Base-by-base conservation (phyloP, 1,140 invertebrate species). In the Drosophila kepulauana region DNA sequence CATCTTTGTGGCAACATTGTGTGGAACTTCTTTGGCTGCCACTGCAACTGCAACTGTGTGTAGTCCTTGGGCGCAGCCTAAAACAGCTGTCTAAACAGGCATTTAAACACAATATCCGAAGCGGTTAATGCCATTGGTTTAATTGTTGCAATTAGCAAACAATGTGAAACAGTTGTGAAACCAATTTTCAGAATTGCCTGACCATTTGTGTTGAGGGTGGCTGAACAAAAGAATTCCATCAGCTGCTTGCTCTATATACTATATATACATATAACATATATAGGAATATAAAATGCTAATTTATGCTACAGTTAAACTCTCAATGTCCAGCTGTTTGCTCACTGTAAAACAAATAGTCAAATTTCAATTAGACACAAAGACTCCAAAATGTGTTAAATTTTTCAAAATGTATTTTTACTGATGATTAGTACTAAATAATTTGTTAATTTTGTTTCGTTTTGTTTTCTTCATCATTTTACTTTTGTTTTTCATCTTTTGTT, bases 341-440 rank as follows among this genome's bases (percentile, higher is more conserved):
- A 10, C 54, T 57, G 54, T 16, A 41, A 38, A 25, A 20, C 46
- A 48, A 25, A 48, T 16, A 7, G 20, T n/a, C 33, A 41, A 57
- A 11, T 20, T 57, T 5, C 54, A 57, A 16, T 62, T 49, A 43
- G 13, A 45, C 11, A 51, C 6, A 59, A 4, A 38, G 15, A 35
- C 8, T 30, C 16, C 41, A 38, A 33, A 13, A 56, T 70, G 43
- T 75, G 66, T 70, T 75, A 75, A 70, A 75, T 75, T 80, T 88
- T 89, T 88, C 81, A 80, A 89, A 88, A 88, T 88, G 74, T 88
- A 80, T 67, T 76, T 85, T 87, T 87, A 87, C 72, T 88, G 80
- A 89, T 84, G 74, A 84, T 87, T 75, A 84, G 78, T 81, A 82
- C 76, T 85, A 91, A 91, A 88, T 84, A 88, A 86, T 89, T 71